These are phyloP conservation scores for Bedellia somnulentella DNA, from an alignment of 2,888 invertebrate species.

Conservation along the genomic window DNA sequence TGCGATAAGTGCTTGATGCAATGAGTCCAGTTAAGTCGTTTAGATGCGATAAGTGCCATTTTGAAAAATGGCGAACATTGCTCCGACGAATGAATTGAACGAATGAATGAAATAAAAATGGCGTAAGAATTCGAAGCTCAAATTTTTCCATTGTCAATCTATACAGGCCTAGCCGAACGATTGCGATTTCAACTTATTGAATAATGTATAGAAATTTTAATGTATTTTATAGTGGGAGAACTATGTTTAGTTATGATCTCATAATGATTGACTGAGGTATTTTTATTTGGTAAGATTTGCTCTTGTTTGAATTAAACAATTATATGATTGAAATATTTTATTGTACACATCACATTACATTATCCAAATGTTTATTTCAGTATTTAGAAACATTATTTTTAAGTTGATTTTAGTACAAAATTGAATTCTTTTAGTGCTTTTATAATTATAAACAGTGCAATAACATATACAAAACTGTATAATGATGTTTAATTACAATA, in stretches of 20 bases:
- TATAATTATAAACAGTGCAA: slow-evolving; percentile 26
- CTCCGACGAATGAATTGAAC: no score
- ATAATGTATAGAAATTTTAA: slow-evolving; percentile 2
- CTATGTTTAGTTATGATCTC: slow-evolving; percentile 28
- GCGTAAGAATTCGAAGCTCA: no score
- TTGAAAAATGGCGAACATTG: no score
- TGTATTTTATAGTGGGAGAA: slow-evolving; percentile 18
- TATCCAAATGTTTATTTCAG: slow-evolving; percentile 16
- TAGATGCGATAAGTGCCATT: no score
- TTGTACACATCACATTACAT: slow-evolving; percentile 21
- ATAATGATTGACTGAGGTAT: slow-evolving; percentile 21
- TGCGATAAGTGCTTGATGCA: no score
- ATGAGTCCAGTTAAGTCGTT: no score
- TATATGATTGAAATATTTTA: slow-evolving; percentile 1
- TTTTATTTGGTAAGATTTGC: background rate
- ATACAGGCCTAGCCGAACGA: slow-evolving; percentile 21
- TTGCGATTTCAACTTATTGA: slow-evolving; percentile 10
- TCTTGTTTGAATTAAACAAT: background rate
- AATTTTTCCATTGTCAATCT: slow-evolving; percentile 13
- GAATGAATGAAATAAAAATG: no score
- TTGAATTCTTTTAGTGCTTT: slow-evolving; percentile 16
- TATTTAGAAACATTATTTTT: slow-evolving; percentile 14
- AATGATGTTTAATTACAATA: slow-evolving; percentile 25
- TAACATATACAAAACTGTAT: slow-evolving; percentile 20
- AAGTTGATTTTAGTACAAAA: slow-evolving; percentile 51